Evolutionary conservation across 2,797 vertebrate genomes (phyloP), one percentile per base, ranked within the genome.

Genomic region (Halcyon chelicuti): DNA sequence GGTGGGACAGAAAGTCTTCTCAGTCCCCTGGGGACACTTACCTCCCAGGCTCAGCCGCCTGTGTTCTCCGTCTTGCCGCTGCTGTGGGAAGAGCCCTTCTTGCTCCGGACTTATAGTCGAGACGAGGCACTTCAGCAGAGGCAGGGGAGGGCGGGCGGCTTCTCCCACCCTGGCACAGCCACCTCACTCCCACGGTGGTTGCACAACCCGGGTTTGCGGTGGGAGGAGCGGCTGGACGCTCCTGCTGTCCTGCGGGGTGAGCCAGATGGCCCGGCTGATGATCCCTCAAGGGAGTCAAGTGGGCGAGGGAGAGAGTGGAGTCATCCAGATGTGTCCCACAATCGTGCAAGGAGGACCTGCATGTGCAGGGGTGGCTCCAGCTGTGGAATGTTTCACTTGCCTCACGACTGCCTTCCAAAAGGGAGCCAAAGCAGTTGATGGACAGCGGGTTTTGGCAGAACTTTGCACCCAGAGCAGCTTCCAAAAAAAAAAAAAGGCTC

Each of bases 321-420:
- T 0, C 39, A 39, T 70, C 67, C 60, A 62, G 23, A 22, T 73
- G 35, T 8, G 7, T 61, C 54, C 54, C 0, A 0, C 8, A 4
- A 31, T 10, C 0, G 0, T 29, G 22, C n/a, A 33, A 51, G 31
- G 46, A 61, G 39, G 10, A 57, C 5, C 9, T 0, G 0, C 3
- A 17, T 22, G 40, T 7, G 6, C 0, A 4, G 10, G 28, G 25
- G 13, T 7, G 2, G 57, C 22, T 77, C 75, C 82, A 44, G 49
- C 58, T 67, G 15, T 4, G 61, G 29, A 10, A 8, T 16, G 21
- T 35, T 74, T 63, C 52, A 5, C 29, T 75, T 18, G 31, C 28
- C 26, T 58, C 19, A 1, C 5, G 28, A 51, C 37, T 57, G 7
- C 47, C 65, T 49, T 46, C 49, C 40, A 11, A 37, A 49, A 67